A percentile compares a stretch with the other conserved stretches of the same genome.
Evolutionary conservation across 2,113 vertebrate genomes (phyloP).

Genomic region (Zapornia atra): DNA sequence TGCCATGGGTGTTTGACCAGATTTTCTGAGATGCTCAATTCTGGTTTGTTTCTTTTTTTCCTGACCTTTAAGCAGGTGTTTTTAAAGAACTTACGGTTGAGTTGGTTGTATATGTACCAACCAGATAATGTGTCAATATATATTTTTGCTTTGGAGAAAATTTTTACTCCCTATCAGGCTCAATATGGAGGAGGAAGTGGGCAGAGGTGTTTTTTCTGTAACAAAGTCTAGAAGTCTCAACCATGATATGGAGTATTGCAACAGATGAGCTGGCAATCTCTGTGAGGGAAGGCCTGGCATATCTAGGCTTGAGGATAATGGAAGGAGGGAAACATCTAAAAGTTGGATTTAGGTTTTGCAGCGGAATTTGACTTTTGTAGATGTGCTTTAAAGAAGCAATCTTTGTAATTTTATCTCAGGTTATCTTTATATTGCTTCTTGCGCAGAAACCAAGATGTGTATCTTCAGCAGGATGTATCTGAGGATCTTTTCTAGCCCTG

Average conservation of each 20-base stretch:
- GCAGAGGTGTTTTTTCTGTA: neutral
- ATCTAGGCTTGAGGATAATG: neutral
- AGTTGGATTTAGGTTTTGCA: neutral
- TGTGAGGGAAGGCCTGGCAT: neutral
- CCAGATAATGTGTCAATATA: neutral
- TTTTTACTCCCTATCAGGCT: neutral
- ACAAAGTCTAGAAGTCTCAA: neutral
- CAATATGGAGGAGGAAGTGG: neutral
- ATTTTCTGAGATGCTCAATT: neutral
- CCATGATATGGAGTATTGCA: neutral
- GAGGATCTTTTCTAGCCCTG: neutral
- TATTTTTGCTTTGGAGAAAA: neutral
- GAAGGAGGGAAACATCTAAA: neutral
- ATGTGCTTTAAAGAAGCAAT: neutral
- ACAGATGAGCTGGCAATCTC: neutral
- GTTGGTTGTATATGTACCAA: fast-evolving
- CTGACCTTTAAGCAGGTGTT: neutral
- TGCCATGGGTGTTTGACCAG: neutral
- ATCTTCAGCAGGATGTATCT: neutral
- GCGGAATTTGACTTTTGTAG: neutral
- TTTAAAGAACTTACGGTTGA: neutral
- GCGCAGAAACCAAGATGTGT: neutral
- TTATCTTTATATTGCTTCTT: neutral
- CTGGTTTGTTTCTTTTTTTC: fast-evolving
- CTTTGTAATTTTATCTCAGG: neutral